Evolutionary conservation across 2,113 vertebrate species (phyloP), one percentile per base, ranked within the genome.

Genomic region (Narcine bancroftii): DNA sequence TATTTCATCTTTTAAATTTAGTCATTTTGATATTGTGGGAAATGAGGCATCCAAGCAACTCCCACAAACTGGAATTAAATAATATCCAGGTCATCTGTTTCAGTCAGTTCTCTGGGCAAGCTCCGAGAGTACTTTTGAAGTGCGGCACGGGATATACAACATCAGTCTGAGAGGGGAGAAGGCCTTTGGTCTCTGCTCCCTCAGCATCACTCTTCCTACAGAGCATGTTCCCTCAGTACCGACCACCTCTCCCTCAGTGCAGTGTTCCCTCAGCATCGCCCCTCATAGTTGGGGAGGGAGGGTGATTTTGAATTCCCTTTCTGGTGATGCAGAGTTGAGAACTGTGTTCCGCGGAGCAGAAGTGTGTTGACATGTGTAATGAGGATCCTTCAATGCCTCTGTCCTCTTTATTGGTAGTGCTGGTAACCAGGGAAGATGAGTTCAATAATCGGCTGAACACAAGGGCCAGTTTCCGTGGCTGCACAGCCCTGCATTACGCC

Each of bases 371-470:
- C n/a, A n/a, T n/a, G n/a, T n/a, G n/a, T n/a, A 79, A 26, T 79
- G 42, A 24, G 5, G 4, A 21, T 87, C 21, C 33, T 60, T 6
- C 36, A n/a, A 33, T 60, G 19, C 17, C 17, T n/a, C 72, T 39
- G 72, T 39, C 53, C 56, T 69, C 92, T 87, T n/a, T 6, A 21
- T 47, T 45, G 4, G 1, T 95, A 99, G 98, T 99, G 24, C 94
- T 99, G 4, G 97, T 99, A 53, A 98, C 96, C 83, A 96, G 98
- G 87, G 98, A 99, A 93, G 98, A 99, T 5, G 97, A 99, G 76
- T 99, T 99, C 96, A 99, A 95, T 95, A 97, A 96, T 95, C 95
- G 97, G 26, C 95, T 99, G 92, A 99, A 98, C 95, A 95, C 97
- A 93, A 95, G 98, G 0, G 98, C 97, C 36, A 98, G 97, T 72